A percentile compares a stretch with the other conserved stretches of the same genome.
Conservation (phyloP, 2,888 invertebrate species). For the Prosopocoilus inquinatus region DNA sequence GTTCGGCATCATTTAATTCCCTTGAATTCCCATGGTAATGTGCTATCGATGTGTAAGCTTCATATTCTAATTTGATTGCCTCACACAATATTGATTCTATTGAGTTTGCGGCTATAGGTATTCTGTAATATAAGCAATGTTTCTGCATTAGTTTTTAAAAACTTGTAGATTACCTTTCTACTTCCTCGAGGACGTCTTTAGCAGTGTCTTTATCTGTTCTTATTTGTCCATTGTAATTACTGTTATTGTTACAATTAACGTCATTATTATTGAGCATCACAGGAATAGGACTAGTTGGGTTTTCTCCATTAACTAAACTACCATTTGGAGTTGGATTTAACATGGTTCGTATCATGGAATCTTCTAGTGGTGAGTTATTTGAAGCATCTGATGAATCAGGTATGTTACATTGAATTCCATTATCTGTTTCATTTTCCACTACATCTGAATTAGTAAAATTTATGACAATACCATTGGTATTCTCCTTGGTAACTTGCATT, state of each 20-base stretch:
- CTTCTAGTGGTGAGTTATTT: constrained; percentile 34
- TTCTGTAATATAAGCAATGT: constrained; percentile 38
- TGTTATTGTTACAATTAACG: constrained; percentile 37
- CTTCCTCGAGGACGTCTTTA: constrained; percentile 65
- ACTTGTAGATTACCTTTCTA: constrained; percentile 56
- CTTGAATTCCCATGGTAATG: constrained; percentile 60
- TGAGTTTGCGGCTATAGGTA: constrained; percentile 63
- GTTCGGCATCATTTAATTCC: constrained; percentile 77
- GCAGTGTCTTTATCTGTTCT: constrained; percentile 50
- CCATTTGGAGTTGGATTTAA: constrained; percentile 39
- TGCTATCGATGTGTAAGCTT: constrained; percentile 65
- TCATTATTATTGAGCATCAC: constrained; percentile 38
- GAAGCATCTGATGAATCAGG: constrained; percentile 31
- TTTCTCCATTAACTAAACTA: constrained; percentile 23
- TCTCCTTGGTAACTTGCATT: constrained; percentile 8
- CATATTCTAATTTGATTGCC: constrained; percentile 83
- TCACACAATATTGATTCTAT: constrained; percentile 83
- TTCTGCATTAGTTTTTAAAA: neutral
- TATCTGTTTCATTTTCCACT: constrained; percentile 19
- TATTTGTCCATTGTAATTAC: constrained; percentile 16
- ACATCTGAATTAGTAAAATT: constrained; percentile 32
- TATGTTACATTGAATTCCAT: constrained; percentile 45
- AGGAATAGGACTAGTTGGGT: constrained; percentile 26
- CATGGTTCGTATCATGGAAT: constrained; percentile 44
- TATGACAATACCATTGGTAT: constrained; percentile 15